Evolutionary conservation across 1,140 invertebrate genomes (phyloP), one percentile per base, ranked within the genome.

Genomic region (Pseudomyrmex cubaensis): DNA sequence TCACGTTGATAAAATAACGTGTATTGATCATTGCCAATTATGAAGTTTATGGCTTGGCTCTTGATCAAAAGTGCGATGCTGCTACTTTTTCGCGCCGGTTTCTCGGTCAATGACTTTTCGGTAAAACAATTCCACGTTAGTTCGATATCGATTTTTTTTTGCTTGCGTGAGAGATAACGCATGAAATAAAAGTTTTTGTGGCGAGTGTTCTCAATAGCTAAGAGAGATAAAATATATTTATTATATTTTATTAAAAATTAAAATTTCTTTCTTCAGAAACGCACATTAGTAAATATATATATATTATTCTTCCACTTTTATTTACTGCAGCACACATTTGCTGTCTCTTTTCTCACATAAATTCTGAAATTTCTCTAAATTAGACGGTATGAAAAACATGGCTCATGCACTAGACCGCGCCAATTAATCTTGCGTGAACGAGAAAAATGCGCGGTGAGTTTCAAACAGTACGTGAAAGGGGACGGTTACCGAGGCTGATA

Each of bases 11-110:
- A 7, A 35, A 35, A 35, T 35, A 35, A 35, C 64, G 61, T 46
- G 35, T 67, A 56, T 54, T 50, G 90, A 87, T 86, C 85, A 88
- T 88, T 84, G 88, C 87, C 91, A 92, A 92, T 90, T 89, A 85
- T 57, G 84, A 76, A 77, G 84, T 85, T 87, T 77, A 85, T 90
- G 86, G 90, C 66, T 90, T 91, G 90, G 90, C 87, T 85, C 66
- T 78, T 85, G 89, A 89, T 84, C 64, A 66, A 52, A 25, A 50
- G 22, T 22, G 20, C 48, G 56, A 56, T 56, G 54, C 48, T 72
- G 46, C 46, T 74, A 57, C 17, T 69, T 22, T 22, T 35, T 35
- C 35, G 9, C 64, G 56, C 61, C n/a, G 52, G 20, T 88, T 88
- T 85, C 75, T 77, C 83, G 87, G 87, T 85, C 86, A 87, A 85